Evolutionary conservation across 1,140 invertebrate genomes (phyloP).

Genomic region (Drosophila gunungcola): DNA sequence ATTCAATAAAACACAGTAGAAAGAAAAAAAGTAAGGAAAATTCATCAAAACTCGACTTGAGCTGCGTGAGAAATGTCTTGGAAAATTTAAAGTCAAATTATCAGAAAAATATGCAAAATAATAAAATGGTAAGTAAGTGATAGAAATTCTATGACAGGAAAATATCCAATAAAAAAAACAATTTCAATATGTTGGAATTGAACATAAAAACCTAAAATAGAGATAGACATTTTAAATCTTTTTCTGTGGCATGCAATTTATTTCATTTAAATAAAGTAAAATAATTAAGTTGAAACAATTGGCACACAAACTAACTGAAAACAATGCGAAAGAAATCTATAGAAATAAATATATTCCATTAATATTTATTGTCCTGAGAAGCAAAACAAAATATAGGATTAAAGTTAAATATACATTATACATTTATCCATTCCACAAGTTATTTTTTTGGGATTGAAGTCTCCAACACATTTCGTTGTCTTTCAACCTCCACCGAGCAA

Average conservation of each 20-base stretch:
- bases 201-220: background rate
- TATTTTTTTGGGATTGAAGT: background rate
- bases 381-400: background rate
- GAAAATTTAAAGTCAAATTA: constrained; percentile 25
- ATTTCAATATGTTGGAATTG: background rate
- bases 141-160: constrained; percentile 10
- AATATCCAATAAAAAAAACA: background rate
- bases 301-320: background rate
- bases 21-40: constrained; percentile 42
- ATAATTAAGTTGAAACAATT: background rate
- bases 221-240: background rate
- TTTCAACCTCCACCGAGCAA: background rate
- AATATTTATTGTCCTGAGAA: background rate
- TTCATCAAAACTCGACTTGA: constrained; percentile 60
- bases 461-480: background rate
- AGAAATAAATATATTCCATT: background rate
- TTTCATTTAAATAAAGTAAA: background rate
- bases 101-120: background rate
- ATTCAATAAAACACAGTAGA: constrained; percentile 56
- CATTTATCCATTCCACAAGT: background rate
- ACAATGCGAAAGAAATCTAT: background rate
- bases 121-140: constrained; percentile 8
- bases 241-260: background rate
- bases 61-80: constrained; percentile 47
- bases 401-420: background rate